These are phyloP conservation scores for Lathamus discolor DNA, from an alignment of 2,113 vertebrate genomes.

Conservation along the genomic window DNA sequence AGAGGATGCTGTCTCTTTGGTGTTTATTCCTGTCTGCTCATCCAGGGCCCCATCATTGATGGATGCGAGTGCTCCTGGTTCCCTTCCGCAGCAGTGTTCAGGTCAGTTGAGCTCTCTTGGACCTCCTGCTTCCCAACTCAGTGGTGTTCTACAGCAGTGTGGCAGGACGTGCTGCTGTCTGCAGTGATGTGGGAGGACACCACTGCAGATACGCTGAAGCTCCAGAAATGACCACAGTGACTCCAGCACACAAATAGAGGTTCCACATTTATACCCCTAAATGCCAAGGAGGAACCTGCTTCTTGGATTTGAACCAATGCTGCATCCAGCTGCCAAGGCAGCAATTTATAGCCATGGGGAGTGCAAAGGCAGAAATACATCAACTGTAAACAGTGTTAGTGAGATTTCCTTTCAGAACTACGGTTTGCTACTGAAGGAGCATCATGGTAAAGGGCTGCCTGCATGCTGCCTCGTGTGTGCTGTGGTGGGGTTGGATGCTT, in stretches of 20 bases:
- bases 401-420: neutral
- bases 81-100: neutral
- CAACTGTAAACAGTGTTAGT: neutral
- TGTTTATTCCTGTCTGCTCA: neutral
- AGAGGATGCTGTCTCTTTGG: neutral
- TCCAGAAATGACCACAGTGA: neutral
- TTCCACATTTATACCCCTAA: neutral
- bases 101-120: neutral
- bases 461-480: neutral
- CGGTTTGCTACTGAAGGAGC: neutral
- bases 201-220: neutral
- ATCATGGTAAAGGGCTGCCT: neutral
- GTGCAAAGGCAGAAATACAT: neutral
- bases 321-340: neutral
- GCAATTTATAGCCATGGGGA: neutral
- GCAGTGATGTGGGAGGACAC: neutral
- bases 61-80: neutral
- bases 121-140: rapidly evolving
- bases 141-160: neutral
- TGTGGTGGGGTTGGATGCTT: neutral
- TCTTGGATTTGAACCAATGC: neutral
- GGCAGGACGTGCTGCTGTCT: neutral
- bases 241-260: neutral
- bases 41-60: rapidly evolving
- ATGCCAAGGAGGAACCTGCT: neutral